Evolutionary conservation across 2,888 invertebrate species (phyloP).

Genomic region (Ernsta delagoae): DNA sequence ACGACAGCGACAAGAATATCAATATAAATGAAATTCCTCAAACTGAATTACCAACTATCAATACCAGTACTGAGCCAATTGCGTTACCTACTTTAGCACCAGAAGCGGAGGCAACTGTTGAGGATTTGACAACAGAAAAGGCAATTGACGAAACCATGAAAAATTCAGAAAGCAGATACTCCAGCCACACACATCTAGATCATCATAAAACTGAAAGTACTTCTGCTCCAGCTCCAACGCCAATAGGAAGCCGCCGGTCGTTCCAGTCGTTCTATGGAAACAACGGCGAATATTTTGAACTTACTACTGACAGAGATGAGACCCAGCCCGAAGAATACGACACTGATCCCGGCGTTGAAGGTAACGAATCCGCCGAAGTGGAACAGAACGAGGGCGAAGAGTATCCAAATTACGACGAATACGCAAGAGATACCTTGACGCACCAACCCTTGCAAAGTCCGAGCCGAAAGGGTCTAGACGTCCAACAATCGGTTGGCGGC

Average conservation of each 20-base stretch:
- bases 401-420: constrained; percentile 86
- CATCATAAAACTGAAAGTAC: constrained; percentile 60
- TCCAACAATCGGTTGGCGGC: constrained; percentile 77
- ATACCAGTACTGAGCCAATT: constrained; percentile 9
- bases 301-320: constrained; percentile 69
- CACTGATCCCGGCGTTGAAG: constrained; percentile 71
- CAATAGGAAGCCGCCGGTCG: constrained; percentile 64
- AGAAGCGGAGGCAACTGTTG: constrained; percentile 31
- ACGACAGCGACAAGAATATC: constrained; percentile 71
- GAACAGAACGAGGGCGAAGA: constrained; percentile 71
- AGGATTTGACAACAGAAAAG: constrained; percentile 42
- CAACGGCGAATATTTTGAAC: constrained; percentile 67
- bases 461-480: constrained; percentile 65
- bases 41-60: background rate
- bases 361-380: constrained; percentile 70
- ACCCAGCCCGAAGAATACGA: constrained; percentile 70
- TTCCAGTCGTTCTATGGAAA: constrained; percentile 61
- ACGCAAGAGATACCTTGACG: constrained; percentile 63
- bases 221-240: constrained; percentile 50
- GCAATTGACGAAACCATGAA: constrained; percentile 50
- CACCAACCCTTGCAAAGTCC: constrained; percentile 67
- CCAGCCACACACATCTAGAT: constrained; percentile 66
- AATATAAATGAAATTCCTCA: constrained; percentile 53
- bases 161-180: constrained; percentile 56
- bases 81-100: constrained; percentile 33